Evolutionary conservation across 2,797 vertebrate genomes (phyloP).

Genomic region (Enteromius trimaculatus): DNA sequence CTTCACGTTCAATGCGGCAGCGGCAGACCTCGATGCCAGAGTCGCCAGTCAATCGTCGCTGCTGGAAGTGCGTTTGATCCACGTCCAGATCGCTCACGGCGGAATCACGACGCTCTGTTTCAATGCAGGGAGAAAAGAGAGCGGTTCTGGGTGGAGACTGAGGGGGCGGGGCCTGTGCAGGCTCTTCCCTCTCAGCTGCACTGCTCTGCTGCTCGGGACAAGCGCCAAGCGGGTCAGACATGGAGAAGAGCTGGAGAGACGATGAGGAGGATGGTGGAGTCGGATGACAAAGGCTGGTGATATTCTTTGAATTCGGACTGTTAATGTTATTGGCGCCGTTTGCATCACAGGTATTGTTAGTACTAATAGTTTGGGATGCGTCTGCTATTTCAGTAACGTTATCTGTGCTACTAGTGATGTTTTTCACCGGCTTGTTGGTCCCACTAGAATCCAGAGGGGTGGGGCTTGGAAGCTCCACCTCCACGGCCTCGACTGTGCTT

Average conservation of each 20-base stretch:
- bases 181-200: constrained; percentile 17
- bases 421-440: constrained; percentile 48
- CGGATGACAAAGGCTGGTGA: constrained; percentile 34
- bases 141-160: constrained; percentile 77
- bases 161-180: constrained; percentile 57
- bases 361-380: constrained; percentile 15
- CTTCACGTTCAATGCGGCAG: constrained; percentile 79
- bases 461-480: constrained; percentile 25
- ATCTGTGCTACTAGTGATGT: constrained; percentile 35
- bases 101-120: constrained; percentile 67
- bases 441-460: constrained; percentile 49
- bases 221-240: constrained; percentile 60
- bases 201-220: not conserved
- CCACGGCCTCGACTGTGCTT: constrained; percentile 28
- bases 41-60: constrained; percentile 87
- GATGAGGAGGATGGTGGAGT: constrained; percentile 57
- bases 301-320: constrained; percentile 38
- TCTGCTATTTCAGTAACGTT: constrained; percentile 18
- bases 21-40: constrained; percentile 91
- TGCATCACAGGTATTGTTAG: constrained; percentile 3
- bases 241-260: constrained; percentile 63
- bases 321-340: not conserved
- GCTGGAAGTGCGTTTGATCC: constrained; percentile 82
- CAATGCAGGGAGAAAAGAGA: constrained; percentile 81
- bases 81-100: constrained; percentile 71